These are phyloP conservation scores for Notolabrus celidotus DNA, from an alignment of 2,797 vertebrate species.

Conservation along the genomic window DNA sequence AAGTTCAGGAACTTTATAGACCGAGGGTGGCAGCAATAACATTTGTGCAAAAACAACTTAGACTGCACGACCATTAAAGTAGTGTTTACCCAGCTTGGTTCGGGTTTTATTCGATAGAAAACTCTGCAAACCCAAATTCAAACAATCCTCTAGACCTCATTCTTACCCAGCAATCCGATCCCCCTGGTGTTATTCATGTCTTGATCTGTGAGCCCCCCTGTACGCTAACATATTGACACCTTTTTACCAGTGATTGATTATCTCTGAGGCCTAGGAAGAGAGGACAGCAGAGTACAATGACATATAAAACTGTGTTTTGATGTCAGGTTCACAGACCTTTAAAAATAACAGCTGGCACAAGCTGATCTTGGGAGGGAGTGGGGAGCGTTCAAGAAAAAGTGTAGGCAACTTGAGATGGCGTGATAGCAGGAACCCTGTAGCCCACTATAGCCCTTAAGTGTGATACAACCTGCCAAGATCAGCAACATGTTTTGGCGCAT, in stretches of 20 bases:
- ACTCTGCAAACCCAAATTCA: constrained; percentile 72
- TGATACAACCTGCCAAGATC: constrained; percentile 80
- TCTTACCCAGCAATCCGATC: constrained; percentile 75
- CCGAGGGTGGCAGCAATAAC: constrained; percentile 74
- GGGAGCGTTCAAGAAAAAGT: constrained; percentile 56
- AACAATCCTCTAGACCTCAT: constrained; percentile 66
- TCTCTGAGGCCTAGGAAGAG: constrained; percentile 58
- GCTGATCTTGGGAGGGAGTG: constrained; percentile 31
- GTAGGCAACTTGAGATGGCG: constrained; percentile 70
- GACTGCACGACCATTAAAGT: constrained; percentile 67
- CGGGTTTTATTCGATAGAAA: constrained; percentile 70
- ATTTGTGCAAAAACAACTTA: constrained; percentile 73
- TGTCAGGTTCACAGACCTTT: constrained; percentile 71
- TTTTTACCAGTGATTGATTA: constrained; percentile 81
- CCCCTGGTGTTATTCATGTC: constrained; percentile 70
- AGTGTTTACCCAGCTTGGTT: constrained; percentile 80
- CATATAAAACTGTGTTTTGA: constrained; percentile 78
- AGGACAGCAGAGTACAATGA: constrained; percentile 71
- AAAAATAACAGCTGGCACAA: constrained; percentile 78
- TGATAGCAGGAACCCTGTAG: constrained; percentile 74
- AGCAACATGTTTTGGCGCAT: constrained; percentile 78
- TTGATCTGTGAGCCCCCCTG: constrained; percentile 42
- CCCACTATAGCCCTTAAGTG: constrained; percentile 51
- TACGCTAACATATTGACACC: constrained; percentile 81
- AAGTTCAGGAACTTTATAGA: constrained; percentile 64